Evolutionary conservation across 1,140 invertebrate species (phyloP).

Genomic region (Galleria mellonella): DNA sequence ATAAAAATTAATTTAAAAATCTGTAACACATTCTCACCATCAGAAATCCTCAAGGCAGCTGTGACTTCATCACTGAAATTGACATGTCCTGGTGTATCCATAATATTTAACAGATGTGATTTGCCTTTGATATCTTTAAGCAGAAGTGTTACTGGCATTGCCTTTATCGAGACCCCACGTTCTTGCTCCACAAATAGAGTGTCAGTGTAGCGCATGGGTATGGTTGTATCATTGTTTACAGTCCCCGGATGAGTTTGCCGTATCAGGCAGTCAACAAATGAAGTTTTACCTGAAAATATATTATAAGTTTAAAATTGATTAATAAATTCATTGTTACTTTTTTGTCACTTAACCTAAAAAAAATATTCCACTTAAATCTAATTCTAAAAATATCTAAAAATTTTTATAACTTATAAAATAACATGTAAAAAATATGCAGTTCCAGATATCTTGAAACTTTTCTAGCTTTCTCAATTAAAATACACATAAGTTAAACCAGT

Average conservation of each 20-base stretch:
- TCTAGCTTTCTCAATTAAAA: too few relatives aligned
- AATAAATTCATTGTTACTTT: too few relatives aligned
- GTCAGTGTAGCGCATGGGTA: conserved; percentile 92
- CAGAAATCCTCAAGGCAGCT: conserved; percentile 95
- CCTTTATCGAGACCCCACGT: conserved; percentile 97
- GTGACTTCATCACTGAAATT: conserved; percentile 99
- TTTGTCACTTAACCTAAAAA: too few relatives aligned
- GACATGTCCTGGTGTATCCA: conserved; percentile 99
- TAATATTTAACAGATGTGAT: conserved; percentile 96
- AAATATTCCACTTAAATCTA: too few relatives aligned
- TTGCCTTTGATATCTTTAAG: conserved; percentile 96
- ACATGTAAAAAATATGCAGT: too few relatives aligned
- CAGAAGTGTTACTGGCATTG: conserved; percentile 95
- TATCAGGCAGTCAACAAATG: conserved; percentile 97
- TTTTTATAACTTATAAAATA: too few relatives aligned
- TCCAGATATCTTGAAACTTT: too few relatives aligned
- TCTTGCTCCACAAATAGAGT: conserved; percentile 98
- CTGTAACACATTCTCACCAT: conserved; percentile 81
- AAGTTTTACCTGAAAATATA: conserved; percentile 85
- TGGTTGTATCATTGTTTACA: conserved; percentile 75
- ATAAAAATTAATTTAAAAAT: too few relatives aligned
- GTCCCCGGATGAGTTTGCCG: conserved; percentile 97
- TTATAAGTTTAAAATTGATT: conserved; percentile 4
- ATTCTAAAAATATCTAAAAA: too few relatives aligned
- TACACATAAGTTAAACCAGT: too few relatives aligned